Base-by-base conservation (phyloP, 2,797 vertebrate species). In the Galagoides demidoff region DNA sequence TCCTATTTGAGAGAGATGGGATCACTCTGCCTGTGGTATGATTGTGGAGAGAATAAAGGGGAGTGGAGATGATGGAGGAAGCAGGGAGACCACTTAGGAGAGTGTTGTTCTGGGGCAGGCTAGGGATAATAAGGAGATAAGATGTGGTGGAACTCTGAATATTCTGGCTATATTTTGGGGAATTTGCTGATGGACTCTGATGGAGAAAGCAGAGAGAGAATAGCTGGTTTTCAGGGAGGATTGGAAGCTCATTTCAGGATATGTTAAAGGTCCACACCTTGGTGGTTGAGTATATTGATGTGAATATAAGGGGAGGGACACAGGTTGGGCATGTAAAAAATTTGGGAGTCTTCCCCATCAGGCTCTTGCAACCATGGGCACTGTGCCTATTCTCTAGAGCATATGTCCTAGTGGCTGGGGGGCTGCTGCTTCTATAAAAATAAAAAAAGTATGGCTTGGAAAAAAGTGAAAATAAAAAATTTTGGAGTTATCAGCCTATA, bases 71-170 rank as follows among this genome's bases (percentile, higher is more conserved):
- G 37, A n/a, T 66, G 27, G 20, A 83, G n/a, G 70, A 83, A 45
- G 31, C 13, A 55, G 10, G 45, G 39, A 57, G 49, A 27, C 11
- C 13, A 3, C 31, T 59, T 45, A 64, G 22, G 29, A 79, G n/a
- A 39, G 68, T 59, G 7, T 52, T 27, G 23, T 7, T 34, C 29
- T 61, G 55, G 23, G 0, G 2, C 6, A 63, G 55, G 29, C 3
- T 14, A 3, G 25, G 3, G 6, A 9, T 25, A 7, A 8, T 17
- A 19, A 29, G 34, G n/a, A 1, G 0, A 16, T 45, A 34, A 29
- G 68, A 11, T 43, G 29, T 5, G 6, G 4, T 8, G n/a, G 82
- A 3, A 34, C 29, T 82, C 45, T 27, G 31, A 11, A 22, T 68
- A 34, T n/a, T 82, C 37, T 27, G 31, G 11, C 25, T 68, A 4